Conservation (phyloP, 2,797 vertebrate species). For the Onychomys torridus region DNA sequence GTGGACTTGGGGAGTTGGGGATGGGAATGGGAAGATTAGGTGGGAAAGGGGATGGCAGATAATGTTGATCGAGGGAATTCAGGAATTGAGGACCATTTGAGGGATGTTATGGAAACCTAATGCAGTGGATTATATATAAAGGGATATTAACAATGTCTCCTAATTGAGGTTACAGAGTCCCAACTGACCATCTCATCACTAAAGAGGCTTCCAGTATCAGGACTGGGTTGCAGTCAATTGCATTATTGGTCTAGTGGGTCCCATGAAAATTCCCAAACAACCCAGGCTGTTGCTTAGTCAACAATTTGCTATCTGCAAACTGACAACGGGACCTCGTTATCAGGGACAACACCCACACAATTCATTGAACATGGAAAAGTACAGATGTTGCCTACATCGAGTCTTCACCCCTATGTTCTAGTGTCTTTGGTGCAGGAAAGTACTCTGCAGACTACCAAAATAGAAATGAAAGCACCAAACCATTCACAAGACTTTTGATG, state of each 20-base stretch:
- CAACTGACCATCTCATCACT: neutral
- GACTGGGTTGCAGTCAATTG: neutral
- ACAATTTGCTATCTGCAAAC: neutral
- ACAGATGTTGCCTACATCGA: neutral
- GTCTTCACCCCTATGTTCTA: neutral
- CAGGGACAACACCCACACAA: neutral
- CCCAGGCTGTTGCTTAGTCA: neutral
- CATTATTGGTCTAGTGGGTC: neutral
- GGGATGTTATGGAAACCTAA: neutral
- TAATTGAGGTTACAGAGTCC: neutral
- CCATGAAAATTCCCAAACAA: neutral
- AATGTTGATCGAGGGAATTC: neutral
- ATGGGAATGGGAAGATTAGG: neutral
- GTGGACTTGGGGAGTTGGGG: no score
- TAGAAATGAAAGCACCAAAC: neutral
- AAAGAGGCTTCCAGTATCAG: neutral
- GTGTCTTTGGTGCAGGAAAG: neutral
- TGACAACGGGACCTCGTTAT: neutral
- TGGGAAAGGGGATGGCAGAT: no score
- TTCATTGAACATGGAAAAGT: neutral
- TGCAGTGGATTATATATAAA: neutral
- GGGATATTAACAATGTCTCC: no score
- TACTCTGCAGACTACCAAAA: neutral
- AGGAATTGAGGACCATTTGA: neutral
- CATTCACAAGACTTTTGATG: neutral